phyloP scores from a whole-genome alignment of 2,113 vertebrate species.

The Notechis scutatus region DNA sequence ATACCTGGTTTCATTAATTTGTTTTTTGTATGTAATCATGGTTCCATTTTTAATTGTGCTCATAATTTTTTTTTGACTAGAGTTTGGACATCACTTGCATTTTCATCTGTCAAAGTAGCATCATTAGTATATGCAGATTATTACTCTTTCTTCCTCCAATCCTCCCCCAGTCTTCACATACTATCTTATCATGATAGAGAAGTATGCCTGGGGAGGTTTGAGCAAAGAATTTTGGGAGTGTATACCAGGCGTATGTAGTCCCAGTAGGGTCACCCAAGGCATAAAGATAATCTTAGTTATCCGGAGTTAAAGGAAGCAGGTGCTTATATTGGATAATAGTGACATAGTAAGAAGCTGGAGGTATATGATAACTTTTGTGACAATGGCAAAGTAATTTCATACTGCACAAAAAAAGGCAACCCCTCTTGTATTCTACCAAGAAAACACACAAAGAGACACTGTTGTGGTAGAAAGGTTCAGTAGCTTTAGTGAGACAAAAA shows the following conservation, averaged over 20 bases:
- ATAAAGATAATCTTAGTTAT: not conserved
- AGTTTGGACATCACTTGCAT: not conserved
- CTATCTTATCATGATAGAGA: not conserved
- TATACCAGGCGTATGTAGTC: not conserved
- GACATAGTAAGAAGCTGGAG: not conserved
- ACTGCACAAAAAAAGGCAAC: not conserved
- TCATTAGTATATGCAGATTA: not conserved
- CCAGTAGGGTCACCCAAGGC: not conserved
- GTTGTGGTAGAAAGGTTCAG: not conserved
- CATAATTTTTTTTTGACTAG: not conserved
- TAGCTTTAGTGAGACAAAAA: not conserved
- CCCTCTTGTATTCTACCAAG: not conserved
- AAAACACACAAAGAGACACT: not conserved
- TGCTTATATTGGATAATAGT: not conserved
- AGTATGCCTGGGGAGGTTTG: not conserved
- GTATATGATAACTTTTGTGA: not conserved
- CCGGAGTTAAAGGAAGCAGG: not conserved
- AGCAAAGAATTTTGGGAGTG: not conserved
- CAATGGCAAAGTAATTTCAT: not conserved
- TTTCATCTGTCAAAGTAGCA: not conserved
- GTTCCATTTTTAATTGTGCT: not conserved
- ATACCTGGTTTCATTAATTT: not conserved
- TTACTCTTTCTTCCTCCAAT: not conserved
- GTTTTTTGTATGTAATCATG: not conserved
- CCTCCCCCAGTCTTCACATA: not conserved